phyloP scores from a whole-genome alignment of 1,140 invertebrate species.

The Potamilus streckersoni region DNA sequence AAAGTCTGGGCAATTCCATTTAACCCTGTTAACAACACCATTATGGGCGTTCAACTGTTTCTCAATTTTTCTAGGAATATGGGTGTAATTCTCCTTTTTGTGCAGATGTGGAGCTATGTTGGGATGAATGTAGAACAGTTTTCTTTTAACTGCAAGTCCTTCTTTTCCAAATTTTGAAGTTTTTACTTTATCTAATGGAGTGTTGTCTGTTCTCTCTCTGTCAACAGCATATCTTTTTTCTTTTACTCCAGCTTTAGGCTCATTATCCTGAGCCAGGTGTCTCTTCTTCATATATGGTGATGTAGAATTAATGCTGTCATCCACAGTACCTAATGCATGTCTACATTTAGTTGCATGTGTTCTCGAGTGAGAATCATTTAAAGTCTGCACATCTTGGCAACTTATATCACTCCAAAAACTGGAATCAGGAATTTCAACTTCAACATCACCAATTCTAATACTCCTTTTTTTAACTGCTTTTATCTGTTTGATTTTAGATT shows the following conservation, averaged over 20 bases:
- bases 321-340: too few species aligned
- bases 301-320: background rate
- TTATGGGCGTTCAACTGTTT: slow-evolving; percentile 38
- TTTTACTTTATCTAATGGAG: too few species aligned
- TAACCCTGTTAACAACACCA: slow-evolving; percentile 48
- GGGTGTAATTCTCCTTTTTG: slow-evolving; percentile 15
- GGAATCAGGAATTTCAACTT: slow-evolving; percentile 35
- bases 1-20: slow-evolving; percentile 57
- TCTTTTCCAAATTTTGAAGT: too few species aligned
- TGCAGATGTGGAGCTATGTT: slow-evolving; percentile 50
- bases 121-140: slow-evolving; percentile 50
- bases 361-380: background rate
- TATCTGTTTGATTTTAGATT: too few species aligned
- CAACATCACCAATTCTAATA: background rate
- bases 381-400: slow-evolving; percentile 26
- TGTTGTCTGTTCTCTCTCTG: too few species aligned
- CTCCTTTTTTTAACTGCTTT: background rate
- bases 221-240: background rate
- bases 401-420: slow-evolving; percentile 50
- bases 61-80: slow-evolving; percentile 32
- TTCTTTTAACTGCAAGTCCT: slow-evolving; percentile 18
- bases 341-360: too few species aligned
- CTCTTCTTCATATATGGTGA: background rate
- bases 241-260: background rate
- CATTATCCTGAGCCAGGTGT: background rate